A percentile compares a stretch with the other conserved stretches of the same genome.
phyloP scores from a whole-genome alignment of 1,140 invertebrate genomes.

The Ectropis grisescens region DNA sequence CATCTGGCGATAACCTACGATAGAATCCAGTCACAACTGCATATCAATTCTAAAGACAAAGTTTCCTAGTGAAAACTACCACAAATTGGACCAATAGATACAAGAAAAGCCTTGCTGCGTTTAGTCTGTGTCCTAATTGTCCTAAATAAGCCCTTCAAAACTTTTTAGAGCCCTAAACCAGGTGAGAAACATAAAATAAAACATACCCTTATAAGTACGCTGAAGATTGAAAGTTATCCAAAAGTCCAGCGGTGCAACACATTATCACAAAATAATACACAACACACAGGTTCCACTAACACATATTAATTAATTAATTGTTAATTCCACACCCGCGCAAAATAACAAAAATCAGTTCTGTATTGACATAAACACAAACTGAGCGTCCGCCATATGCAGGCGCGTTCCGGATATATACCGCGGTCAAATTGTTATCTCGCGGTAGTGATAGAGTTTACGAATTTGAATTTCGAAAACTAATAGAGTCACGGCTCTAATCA shows the following conservation, averaged over 20 bases:
- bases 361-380: slow-evolving; percentile 70
- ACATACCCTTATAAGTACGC: slow-evolving; percentile 58
- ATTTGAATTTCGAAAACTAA: no score
- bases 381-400: slow-evolving; percentile 65
- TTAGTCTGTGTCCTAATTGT: neutral
- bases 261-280: slow-evolving; percentile 59
- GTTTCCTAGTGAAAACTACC: no score
- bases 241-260: slow-evolving; percentile 48
- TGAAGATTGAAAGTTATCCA: slow-evolving; percentile 41
- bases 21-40: slow-evolving; percentile 2
- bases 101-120: no score
- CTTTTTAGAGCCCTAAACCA: slow-evolving; percentile 22
- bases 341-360: slow-evolving; percentile 55
- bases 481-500: no score
- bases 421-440: slow-evolving; percentile 24
- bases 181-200: slow-evolving; percentile 49
- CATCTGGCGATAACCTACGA: slow-evolving; percentile 48
- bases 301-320: slow-evolving; percentile 49
- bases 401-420: slow-evolving; percentile 49
- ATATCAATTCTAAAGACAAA: no score
- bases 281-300: slow-evolving; percentile 54
- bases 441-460: slow-evolving; percentile 1
- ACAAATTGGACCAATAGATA: no score
- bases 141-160: slow-evolving; percentile 6
- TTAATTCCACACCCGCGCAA: slow-evolving; percentile 64